Evolutionary conservation across 64 coral and sea anemone species (phyloP).

Genomic region (Stichodactyla mertensii): DNA sequence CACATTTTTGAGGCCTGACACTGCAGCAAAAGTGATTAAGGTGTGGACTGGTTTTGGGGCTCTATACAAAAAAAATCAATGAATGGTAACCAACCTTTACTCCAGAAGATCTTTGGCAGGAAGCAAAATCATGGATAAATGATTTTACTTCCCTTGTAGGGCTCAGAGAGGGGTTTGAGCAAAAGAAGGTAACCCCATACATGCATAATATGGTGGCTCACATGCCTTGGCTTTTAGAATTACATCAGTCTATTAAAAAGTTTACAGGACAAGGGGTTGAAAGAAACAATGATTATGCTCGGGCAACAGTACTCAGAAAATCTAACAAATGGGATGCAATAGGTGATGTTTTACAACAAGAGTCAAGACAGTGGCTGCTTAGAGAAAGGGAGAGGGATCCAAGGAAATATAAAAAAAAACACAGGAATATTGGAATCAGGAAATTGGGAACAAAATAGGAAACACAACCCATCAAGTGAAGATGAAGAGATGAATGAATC

Average conservation of each 20-base stretch:
- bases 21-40: background rate
- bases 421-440: conserved; percentile 10
- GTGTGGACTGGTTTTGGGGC: no score
- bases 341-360: conserved; percentile 18
- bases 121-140: conserved; percentile 12
- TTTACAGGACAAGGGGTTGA: conserved; percentile 51
- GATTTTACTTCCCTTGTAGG: conserved; percentile 1
- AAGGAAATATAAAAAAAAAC: conserved; percentile 21
- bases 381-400: background rate
- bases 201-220: conserved; percentile 40
- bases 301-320: conserved; percentile 32
- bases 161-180: conserved; percentile 14
- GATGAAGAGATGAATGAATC: no score
- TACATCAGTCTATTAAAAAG: conserved; percentile 29
- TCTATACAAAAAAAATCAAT: no score
- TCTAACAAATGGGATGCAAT: conserved; percentile 53
- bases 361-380: conserved; percentile 3
- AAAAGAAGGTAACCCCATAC: conserved; percentile 30
- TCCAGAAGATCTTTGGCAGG: no score
- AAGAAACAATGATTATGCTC: conserved; percentile 43
- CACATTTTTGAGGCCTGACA: no score
- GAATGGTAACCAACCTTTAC: no score
- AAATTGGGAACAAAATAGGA: conserved; percentile 2
- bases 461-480: background rate
- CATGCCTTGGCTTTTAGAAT: conserved; percentile 35